These are phyloP conservation scores for Myrmophylax atrothorax DNA, from an alignment of 2,113 vertebrate genomes.

Conservation along the genomic window DNA sequence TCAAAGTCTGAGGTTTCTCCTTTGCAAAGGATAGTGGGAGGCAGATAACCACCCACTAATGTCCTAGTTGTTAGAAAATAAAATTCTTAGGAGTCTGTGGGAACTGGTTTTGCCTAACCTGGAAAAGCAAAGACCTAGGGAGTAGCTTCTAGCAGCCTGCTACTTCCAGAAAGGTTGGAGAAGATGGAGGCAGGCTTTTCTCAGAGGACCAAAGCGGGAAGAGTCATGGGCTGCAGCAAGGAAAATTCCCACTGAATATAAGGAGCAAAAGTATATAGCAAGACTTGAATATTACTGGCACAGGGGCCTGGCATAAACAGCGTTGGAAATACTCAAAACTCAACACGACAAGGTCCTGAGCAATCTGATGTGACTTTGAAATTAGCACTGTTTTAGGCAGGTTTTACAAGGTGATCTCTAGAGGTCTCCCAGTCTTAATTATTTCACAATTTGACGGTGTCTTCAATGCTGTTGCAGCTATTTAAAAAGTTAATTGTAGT, in stretches of 20 bases:
- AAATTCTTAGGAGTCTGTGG: not conserved
- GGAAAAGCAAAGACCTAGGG: not conserved
- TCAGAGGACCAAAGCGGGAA: not conserved
- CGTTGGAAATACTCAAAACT: not conserved
- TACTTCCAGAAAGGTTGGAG: not conserved
- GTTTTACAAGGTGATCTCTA: not conserved
- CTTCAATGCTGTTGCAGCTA: not conserved
- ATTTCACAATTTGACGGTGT: not conserved
- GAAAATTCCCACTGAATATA: not conserved
- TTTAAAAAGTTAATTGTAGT: not conserved
- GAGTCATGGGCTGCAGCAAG: not conserved
- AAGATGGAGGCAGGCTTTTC: not conserved
- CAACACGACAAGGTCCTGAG: not conserved
- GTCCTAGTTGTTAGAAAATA: not conserved
- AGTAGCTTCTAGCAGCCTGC: not conserved
- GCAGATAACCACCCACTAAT: not conserved
- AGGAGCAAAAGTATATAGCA: not conserved
- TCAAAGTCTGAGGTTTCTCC: not conserved
- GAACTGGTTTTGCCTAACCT: not conserved
- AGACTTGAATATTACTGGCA: not conserved
- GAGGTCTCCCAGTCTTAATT: slow-evolving; percentile 12
- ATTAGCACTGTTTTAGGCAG: not conserved
- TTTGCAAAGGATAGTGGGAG: not conserved
- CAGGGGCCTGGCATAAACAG: not conserved
- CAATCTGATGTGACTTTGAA: not conserved